Conservation (phyloP, 2,888 invertebrate species). For the Pristionchus arcanus region DNA sequence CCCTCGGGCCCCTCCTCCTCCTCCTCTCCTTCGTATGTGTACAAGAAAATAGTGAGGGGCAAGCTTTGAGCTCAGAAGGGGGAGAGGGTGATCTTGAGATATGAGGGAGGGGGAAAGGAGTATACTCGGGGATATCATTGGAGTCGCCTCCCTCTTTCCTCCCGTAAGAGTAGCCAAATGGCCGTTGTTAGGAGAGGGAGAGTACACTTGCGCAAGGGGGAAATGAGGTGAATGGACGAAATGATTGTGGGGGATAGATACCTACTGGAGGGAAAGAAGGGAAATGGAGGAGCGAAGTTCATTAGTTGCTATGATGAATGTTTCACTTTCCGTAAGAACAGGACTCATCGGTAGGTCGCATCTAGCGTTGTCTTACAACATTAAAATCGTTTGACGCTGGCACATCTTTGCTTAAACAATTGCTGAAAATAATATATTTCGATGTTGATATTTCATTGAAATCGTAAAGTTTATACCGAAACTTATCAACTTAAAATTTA, state of each 20-base stretch:
- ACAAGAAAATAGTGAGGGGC: conserved; percentile 41
- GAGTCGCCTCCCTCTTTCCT: neutral
- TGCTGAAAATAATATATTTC: no score
- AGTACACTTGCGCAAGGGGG: neutral
- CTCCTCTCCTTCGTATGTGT: conserved; percentile 13
- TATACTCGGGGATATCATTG: conserved; percentile 35
- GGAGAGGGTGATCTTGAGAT: conserved; percentile 35
- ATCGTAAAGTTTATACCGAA: no score
- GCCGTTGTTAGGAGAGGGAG: conserved; percentile 9
- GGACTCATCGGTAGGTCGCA: neutral
- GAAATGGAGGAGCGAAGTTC: neutral
- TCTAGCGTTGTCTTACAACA: no score
- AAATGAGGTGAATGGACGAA: conserved; percentile 31
- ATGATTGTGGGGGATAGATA: neutral
- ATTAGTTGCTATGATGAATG: neutral
- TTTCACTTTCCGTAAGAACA: neutral
- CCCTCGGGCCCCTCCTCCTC: neutral
- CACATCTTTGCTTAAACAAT: no score
- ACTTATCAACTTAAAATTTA: no score
- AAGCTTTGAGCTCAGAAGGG: conserved; percentile 47
- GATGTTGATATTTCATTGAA: no score
- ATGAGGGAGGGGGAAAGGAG: neutral
- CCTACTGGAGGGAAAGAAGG: neutral
- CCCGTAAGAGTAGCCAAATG: conserved; percentile 29
- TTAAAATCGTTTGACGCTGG: no score